Evolutionary conservation across 2,113 vertebrate genomes (phyloP).

Genomic region (Myxocyprinus asiaticus): DNA sequence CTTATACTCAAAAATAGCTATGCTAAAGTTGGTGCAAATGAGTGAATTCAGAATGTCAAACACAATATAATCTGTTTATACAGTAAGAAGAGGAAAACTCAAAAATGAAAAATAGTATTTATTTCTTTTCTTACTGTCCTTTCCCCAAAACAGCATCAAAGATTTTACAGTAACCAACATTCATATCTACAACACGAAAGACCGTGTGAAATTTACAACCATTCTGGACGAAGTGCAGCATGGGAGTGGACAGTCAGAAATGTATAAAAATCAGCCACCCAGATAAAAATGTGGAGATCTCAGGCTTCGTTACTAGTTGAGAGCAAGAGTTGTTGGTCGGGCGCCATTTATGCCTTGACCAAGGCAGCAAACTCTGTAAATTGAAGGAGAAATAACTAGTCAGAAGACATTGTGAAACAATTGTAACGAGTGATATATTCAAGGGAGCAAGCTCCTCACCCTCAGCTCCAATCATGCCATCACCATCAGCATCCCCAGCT

Average conservation of each 20-base stretch:
- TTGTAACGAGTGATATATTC: no score
- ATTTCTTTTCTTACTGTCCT: conserved; percentile 73
- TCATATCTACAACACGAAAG: conserved; percentile 70
- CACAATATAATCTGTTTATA: background rate
- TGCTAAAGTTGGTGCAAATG: no score
- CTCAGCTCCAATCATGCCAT: conserved; percentile 81
- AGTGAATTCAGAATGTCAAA: background rate
- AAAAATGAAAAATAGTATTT: conserved; percentile 78
- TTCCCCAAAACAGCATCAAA: conserved; percentile 74
- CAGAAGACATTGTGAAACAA: conserved; percentile 20
- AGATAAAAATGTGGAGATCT: conserved; percentile 56
- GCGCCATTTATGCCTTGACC: conserved; percentile 74
- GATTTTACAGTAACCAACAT: conserved; percentile 72
- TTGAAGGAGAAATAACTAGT: background rate
- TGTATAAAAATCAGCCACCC: conserved; percentile 75
- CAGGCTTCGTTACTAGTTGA: conserved; percentile 74
- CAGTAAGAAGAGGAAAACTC: conserved; percentile 21
- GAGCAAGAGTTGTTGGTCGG: conserved; percentile 67
- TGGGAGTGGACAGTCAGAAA: conserved; percentile 60
- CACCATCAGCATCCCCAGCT: conserved; percentile 78
- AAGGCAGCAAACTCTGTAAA: conserved; percentile 77
- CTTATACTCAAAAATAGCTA: no score
- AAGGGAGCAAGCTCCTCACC: conserved; percentile 61
- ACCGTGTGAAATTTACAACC: conserved; percentile 65
- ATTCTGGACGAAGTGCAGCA: conserved; percentile 67